phyloP scores from a whole-genome alignment of 1,140 invertebrate species.

The Telenomus remus region DNA sequence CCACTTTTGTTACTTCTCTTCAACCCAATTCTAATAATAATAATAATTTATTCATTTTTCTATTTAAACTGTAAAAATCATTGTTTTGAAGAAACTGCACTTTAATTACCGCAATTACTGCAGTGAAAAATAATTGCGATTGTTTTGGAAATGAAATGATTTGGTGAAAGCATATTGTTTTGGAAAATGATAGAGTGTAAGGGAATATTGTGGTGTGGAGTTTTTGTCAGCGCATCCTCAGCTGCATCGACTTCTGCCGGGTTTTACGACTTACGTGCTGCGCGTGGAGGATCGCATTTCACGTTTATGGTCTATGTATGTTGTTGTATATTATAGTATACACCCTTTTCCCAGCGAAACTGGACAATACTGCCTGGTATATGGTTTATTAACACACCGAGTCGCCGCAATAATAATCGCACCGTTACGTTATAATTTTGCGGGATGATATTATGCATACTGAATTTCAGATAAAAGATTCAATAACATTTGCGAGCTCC shows the following conservation, averaged over 20 bases:
- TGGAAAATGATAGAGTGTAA: no score
- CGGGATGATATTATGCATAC: not conserved
- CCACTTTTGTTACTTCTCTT: no score
- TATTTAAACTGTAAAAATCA: no score
- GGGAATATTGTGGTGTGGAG: not conserved
- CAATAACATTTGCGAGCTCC: no score
- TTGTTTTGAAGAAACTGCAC: no score
- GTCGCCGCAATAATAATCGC: constrained; percentile 25
- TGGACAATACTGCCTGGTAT: constrained; percentile 37
- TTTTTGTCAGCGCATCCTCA: constrained; percentile 43
- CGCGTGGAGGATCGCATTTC: constrained; percentile 57
- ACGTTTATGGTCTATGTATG: constrained; percentile 56
- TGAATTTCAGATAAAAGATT: not conserved
- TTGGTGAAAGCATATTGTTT: no score
- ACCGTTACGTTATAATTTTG: constrained; percentile 22
- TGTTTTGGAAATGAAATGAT: no score
- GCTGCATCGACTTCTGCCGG: constrained; percentile 61
- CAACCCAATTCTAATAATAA: no score
- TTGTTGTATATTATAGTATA: no score
- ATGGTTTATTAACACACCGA: not conserved
- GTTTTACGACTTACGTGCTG: constrained; percentile 68
- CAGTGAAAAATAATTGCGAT: no score
- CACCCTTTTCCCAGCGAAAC: constrained; percentile 25
- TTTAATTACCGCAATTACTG: no score
- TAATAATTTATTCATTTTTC: no score